Base-by-base conservation (phyloP, 2,888 invertebrate genomes). In the Acleris cristana region DNA sequence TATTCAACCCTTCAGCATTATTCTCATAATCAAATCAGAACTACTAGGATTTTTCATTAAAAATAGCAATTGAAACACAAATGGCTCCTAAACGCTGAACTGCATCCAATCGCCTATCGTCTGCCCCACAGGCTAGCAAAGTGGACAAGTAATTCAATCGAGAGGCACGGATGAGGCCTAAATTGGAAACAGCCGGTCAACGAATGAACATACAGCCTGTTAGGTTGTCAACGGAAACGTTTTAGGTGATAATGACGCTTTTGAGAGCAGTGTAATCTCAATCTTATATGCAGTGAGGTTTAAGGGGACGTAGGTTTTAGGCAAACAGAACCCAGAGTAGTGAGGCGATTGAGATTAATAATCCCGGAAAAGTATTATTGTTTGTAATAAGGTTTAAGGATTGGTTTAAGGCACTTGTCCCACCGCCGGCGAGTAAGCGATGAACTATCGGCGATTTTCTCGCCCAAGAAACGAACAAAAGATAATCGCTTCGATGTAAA, bases 181-280 rank as follows among this genome's bases (percentile, higher is more conserved):
- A 91, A 92, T 90, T 90, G 91, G 85, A 79, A 82, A 81, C 90
- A 89, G 88, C 91, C 91, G 91, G 90, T 83, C 89, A 85, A 77
- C 83, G 81, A 86, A 87, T 86, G 86, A 81, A 87, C 88, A 81
- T 85, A 84, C 84, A 85, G 82, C 81, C 74, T 72, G 75, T 77
- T 76, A 78, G 74, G 52, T 49, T 45, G 45, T 56, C 61, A 64
- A 52, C 48, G 14, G 49, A 53, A 21, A 40, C 53, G 49, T 53
- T 63, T 66, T 23, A 45, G 49, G 10, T 7, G 14, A 51, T 51
- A 60, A 34, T 3, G 19, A 16, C 12, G 18, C 40, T 10, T 19
- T 21, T 51, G 14, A 49, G 48, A 23, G 0, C 48, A n/a, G 14
- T 14, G 4, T 7, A 48, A 26, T 48, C 21, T 21, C 12, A 18